Evolutionary conservation across 2,888 invertebrate species (phyloP).

Genomic region (Lasioglossum villosulum): DNA sequence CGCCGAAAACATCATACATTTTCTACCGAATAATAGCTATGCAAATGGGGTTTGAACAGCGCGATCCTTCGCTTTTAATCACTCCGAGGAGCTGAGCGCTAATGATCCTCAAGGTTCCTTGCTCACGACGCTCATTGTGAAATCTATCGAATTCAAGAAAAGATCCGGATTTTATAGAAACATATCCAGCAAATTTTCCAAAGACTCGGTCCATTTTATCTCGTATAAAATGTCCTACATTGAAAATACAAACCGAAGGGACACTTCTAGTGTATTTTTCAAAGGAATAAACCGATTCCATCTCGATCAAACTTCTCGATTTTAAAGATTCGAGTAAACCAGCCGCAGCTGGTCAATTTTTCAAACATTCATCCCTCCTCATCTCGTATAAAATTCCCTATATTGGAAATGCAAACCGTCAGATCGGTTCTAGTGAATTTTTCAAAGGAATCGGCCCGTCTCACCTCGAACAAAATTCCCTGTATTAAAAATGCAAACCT

Average conservation of each 20-base stretch:
- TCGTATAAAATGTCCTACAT: not conserved
- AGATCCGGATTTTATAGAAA: not conserved
- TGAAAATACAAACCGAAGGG: not conserved
- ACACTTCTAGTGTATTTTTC: not conserved
- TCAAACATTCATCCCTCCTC: not conserved
- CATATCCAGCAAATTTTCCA: not conserved
- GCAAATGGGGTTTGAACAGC: not conserved
- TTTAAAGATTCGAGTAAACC: not conserved
- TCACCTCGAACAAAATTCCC: not conserved
- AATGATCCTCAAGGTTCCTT: not conserved
- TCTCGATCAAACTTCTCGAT: not conserved
- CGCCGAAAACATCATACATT: too few species aligned
- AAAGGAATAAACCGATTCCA: rapidly evolving
- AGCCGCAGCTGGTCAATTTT: too few species aligned
- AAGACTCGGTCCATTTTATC: rapidly evolving
- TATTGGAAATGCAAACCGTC: not conserved
- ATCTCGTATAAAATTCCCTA: not conserved
- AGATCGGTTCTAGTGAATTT: not conserved
- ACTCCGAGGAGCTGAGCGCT: not conserved
- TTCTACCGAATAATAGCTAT: not conserved
- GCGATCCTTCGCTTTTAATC: not conserved
- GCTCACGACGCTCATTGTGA: not conserved
- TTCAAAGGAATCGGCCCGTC: not conserved
- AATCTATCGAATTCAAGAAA: not conserved
- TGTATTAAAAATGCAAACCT: not conserved